Conservation (phyloP, 2,113 vertebrate genomes). For the Phaetusa simplex region DNA sequence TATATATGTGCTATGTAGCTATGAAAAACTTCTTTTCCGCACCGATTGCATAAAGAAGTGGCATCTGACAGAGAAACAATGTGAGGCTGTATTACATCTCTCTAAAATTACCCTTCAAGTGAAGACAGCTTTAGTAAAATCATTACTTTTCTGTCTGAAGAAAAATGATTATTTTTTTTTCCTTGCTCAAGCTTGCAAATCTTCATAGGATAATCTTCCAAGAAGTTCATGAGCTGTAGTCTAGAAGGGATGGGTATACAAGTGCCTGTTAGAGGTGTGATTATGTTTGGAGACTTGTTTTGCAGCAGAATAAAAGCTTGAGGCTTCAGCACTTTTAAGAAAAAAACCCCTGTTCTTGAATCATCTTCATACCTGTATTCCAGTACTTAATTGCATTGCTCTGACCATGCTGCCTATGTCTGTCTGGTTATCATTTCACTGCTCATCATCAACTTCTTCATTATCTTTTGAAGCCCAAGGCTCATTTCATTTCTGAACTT, state of each 20-base stretch:
- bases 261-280: neutral
- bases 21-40: neutral
- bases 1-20: neutral
- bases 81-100: neutral
- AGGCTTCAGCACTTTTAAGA: conserved; percentile 8
- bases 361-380: conserved; percentile 49
- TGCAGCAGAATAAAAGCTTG: conserved; percentile 32
- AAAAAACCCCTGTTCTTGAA: conserved; percentile 14
- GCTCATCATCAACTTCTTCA: conserved; percentile 30
- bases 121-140: neutral
- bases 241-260: neutral
- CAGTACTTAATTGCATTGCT: conserved; percentile 29
- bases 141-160: neutral
- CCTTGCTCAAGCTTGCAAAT: conserved; percentile 19
- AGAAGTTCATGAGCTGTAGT: neutral
- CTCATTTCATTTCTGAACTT: conserved; percentile 35
- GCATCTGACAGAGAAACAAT: neutral
- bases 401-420: conserved; percentile 48
- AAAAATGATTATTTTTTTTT: neutral
- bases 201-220: neutral
- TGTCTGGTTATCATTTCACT: conserved; percentile 55
- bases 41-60: neutral
- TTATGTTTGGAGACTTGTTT: conserved; percentile 40
- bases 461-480: conserved; percentile 5
- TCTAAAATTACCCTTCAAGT: neutral